Evolutionary conservation across 2,888 invertebrate species (phyloP), one percentile per base, ranked within the genome.

Genomic region (Pyrrhia umbra): DNA sequence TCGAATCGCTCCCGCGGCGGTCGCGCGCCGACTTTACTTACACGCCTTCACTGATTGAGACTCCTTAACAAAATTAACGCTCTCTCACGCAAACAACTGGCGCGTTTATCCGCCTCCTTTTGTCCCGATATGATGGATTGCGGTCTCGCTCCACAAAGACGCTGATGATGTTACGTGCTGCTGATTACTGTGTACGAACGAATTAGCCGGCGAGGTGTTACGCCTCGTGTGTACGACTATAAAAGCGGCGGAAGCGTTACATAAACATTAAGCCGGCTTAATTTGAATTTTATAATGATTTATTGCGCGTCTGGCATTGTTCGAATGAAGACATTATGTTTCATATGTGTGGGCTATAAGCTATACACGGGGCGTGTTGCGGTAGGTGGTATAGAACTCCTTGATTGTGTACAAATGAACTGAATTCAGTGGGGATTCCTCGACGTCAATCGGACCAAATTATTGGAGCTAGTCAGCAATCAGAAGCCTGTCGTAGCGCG

Each of bases 1-100:
- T 89, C 88, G 90, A 90, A 90, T 91, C 92, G 88, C 89, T 91
- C 90, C 90, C 92, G 90, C 91, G 90, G 87, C 90, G 89, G 88
- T 89, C 88, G 88, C 86, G 88, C 85, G 87, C 83, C 89, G 88
- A 90, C 91, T 91, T 90, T 87, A 87, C 90, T 89, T 88, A 89
- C 88, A 89, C 90, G 90, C 87, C 88, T 90, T 89, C 87, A 86
- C 90, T 92, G 92, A 93, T 94, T 94, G 92, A 92, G 93, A 92
- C 92, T 92, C 92, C 93, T 92, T 94, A 93, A 95, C 92, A 89
- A 92, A 93, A 94, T 94, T 95, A 93, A 89, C 93, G 90, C 88
- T 88, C 88, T 90, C 89, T 88, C 92, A 91, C 91, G 91, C 93
- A 92, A 92, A 92, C 93, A 93, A 87, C 85, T 85, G 85, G 75